These are phyloP conservation scores for Peromyscus aztecus DNA, from an alignment of 2,797 vertebrate species.

Conservation along the genomic window DNA sequence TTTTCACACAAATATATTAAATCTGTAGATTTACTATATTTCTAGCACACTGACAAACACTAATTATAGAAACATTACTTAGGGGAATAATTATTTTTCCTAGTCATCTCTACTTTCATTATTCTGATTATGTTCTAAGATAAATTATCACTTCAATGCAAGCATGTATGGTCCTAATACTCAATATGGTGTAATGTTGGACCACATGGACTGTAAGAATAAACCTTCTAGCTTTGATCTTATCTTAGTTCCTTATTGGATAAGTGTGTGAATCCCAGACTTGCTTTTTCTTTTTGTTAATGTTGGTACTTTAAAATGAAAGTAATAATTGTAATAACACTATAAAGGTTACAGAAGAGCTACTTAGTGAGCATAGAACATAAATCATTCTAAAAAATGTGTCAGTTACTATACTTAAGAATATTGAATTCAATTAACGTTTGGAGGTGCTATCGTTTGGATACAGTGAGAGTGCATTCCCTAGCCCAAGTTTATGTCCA, in stretches of 20 bases:
- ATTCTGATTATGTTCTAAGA: slow-evolving; percentile 42
- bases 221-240: not conserved
- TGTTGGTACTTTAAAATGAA: slow-evolving; percentile 45
- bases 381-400: not conserved
- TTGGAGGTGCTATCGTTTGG: not conserved
- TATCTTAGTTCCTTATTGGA: not conserved
- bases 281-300: slow-evolving; percentile 6
- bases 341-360: slow-evolving; percentile 12
- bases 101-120: not conserved
- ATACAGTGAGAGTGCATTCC: not conserved
- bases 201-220: not conserved
- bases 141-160: not conserved
- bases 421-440: not conserved
- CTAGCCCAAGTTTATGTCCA: too few relatives aligned
- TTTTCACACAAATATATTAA: not conserved
- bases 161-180: not conserved
- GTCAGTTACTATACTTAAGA: not conserved
- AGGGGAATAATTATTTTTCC: not conserved
- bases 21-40: not conserved
- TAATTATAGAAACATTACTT: not conserved
- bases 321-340: not conserved
- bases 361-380: not conserved
- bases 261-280: not conserved
- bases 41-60: not conserved
- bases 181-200: not conserved